Percentiles rank a stretch among this genome's conserved stretches.
These are phyloP conservation scores for Limnothrissa miodon DNA, from an alignment of 2,113 vertebrate genomes.

Conservation along the genomic window DNA sequence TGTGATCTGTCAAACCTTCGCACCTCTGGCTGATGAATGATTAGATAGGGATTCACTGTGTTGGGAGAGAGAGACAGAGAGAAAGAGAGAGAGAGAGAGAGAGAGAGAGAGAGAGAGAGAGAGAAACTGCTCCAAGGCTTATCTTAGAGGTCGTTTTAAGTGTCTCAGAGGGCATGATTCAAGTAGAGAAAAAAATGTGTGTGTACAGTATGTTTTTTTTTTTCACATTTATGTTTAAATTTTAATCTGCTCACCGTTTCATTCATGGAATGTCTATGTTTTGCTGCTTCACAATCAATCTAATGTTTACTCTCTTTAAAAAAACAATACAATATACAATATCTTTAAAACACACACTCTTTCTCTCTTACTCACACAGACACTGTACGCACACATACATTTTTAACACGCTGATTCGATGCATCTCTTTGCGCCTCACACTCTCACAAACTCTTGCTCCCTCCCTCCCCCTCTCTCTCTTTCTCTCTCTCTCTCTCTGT, in stretches of 20 bases:
- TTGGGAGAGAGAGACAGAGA: not conserved
- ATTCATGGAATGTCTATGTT: not conserved
- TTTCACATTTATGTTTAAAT: not conserved
- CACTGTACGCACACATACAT: not conserved
- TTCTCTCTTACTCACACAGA: not conserved
- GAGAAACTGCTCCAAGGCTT: not conserved
- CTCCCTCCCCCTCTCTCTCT: not conserved
- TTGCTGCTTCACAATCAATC: not conserved
- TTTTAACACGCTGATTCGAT: constrained; percentile 5
- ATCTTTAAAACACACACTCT: not conserved
- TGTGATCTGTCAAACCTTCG: constrained; percentile 5
- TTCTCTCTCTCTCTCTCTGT: not conserved
- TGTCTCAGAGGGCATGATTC: not conserved
- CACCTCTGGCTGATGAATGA: constrained; percentile 2
- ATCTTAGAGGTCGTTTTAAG: not conserved
- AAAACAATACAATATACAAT: no score
- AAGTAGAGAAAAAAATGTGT: not conserved
- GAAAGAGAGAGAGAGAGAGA: not conserved
- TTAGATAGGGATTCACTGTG: not conserved
- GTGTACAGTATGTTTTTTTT: not conserved
- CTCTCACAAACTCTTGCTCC: constrained; percentile 10
- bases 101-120: constrained; percentile 4
- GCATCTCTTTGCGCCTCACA: constrained; percentile 18
- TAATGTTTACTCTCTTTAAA: not conserved
- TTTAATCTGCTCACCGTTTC: not conserved